Base-by-base conservation (phyloP, 2,113 vertebrate species). In the Aptenodytes forsteri region DNA sequence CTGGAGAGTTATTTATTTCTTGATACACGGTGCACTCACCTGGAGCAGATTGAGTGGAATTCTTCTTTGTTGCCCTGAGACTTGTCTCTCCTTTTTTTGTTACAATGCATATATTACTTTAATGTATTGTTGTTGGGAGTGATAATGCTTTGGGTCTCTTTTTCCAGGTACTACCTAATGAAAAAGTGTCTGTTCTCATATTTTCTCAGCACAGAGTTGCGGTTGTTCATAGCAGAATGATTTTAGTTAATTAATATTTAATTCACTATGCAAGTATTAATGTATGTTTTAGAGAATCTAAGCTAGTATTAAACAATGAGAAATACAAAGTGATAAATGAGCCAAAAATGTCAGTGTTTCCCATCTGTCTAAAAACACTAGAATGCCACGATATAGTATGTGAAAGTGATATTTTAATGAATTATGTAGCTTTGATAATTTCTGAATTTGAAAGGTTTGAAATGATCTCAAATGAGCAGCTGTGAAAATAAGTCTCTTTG, bases 401-500 rank as follows among this genome's bases (percentile, higher is more conserved):
- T 38, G 7, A 16, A n/a, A 67, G 34, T 84, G 55, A 15, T 34
- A 19, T 55, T 89, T 89, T 87, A 83, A 38, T 87, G 62, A 62
- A 76, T 82, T 94, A 7, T 42, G 25, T 80, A 77, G 40, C 27
- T 58, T 75, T 2, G 16, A 36, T 26, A n/a, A 11, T 89, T 87
- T 87, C 52, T 92, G 80, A 88, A 52, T 93, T 93, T 76, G 76
- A 78, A 96, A 96, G 55, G 20, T 64, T 93, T 92, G 17, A 71
- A 79, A 30, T 91, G 8, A 65, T 93, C 44, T 84, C 75, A 77
- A 23, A 84, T 64, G 23, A 81, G 32, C 84, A 93, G 44, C 87
- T 91, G 66, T 72, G 73, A 79, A 93, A 94, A 66, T 82, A 87
- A 67, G 21, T 38, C 61, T 36, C 78, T 97, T 94, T 98, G 69